Percentiles rank a stretch among this genome's conserved stretches.
These are phyloP conservation scores for Andrena trimmerana DNA, from an alignment of 2,888 invertebrate genomes.

Conservation along the genomic window DNA sequence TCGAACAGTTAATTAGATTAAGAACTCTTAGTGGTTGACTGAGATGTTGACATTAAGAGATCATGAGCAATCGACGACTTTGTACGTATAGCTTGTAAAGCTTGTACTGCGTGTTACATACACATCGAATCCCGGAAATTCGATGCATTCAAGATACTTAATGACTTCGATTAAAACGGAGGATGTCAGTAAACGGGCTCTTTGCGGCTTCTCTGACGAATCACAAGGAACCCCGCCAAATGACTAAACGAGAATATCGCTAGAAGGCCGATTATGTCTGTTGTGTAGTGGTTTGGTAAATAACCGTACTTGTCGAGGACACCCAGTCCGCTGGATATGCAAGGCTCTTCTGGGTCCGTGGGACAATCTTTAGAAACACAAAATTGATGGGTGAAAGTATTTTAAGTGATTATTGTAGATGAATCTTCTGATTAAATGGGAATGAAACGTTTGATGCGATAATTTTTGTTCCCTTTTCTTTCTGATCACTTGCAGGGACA, in stretches of 20 bases:
- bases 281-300: constrained; percentile 85
- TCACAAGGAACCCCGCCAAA: constrained; percentile 86
- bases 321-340: constrained; percentile 88
- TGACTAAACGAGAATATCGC: constrained; percentile 86
- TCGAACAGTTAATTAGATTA: neutral
- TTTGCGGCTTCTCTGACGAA: constrained; percentile 86
- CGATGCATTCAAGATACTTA: too few species aligned
- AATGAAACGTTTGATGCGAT: neutral
- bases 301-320: constrained; percentile 88
- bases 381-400: neutral
- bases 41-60: too few species aligned
- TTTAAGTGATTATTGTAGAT: neutral
- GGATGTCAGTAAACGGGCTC: constrained; percentile 86
- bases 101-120: too few species aligned
- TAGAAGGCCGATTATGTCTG: constrained; percentile 86
- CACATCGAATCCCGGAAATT: too few species aligned
- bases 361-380: constrained; percentile 86
- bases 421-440: neutral
- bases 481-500: too few species aligned
- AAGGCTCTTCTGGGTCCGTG: constrained; percentile 87
- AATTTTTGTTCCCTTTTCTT: neutral
- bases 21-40: too few species aligned
- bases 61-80: too few species aligned
- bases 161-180: too few species aligned
- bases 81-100: too few species aligned